Evolutionary conservation across 2,888 invertebrate genomes (phyloP), one percentile per base, ranked within the genome.

Genomic region (Eurois occulta): DNA sequence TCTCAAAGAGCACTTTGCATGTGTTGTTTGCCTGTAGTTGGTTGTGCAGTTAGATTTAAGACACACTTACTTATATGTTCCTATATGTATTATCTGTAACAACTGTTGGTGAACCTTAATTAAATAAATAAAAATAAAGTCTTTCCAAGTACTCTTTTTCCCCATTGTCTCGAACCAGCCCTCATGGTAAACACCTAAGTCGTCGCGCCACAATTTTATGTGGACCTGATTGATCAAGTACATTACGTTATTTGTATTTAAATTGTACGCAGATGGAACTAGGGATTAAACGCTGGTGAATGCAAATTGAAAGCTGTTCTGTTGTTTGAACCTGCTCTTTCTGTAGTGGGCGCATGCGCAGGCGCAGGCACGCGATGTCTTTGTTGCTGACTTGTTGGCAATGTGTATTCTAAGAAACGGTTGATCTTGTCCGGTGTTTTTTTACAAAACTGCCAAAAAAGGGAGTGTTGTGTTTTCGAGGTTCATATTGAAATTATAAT

Each of bases 211-310:
- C 60, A 18, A 60, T 32, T 60, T 58, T 18, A 18, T 32, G 3
- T 32, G 3, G 32, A 1, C 41, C 81, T 85, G 86, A 86, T 86
- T 81, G 74, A 86, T 86, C 84, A 80, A 87, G 87, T 86, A 84
- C 80, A 87, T 87, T 86, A 81, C 75, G 73, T 81, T 81, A 77
- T 85, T 81, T 75, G 77, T 81, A 80, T 84, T 78, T 75, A 66
- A 76, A 67, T 77, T 69, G 68, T 69, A 55, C 81, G 77, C 62
- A 84, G 77, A 81, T 84, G 75, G 68, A 67, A 52, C 62, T 60
- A 60, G 48, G 83, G 73, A 79, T 86, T 72, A 75, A 72, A 67
- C 13, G 69, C 60, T 46, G 58, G 58, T 77, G 64, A 77, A 72
- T 70, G 75, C 48, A 84, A 84, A 84, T 83, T 84, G 65, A 84